These are phyloP conservation scores for Strix uralensis DNA, from an alignment of 2,113 vertebrate species.

Conservation along the genomic window DNA sequence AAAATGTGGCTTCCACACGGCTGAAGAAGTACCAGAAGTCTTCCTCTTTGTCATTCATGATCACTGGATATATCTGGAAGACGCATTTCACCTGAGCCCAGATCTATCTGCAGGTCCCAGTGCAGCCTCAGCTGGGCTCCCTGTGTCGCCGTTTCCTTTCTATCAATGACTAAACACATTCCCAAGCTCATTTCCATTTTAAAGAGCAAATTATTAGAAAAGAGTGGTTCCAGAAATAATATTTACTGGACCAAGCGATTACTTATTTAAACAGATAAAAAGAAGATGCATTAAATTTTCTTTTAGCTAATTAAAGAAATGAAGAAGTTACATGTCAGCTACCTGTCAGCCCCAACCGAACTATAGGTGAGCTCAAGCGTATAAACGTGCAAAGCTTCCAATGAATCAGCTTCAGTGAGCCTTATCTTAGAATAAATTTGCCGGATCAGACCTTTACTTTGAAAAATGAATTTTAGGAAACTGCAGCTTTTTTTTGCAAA, in stretches of 20 bases:
- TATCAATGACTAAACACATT: background rate
- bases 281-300: background rate
- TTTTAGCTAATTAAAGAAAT: background rate
- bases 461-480: background rate
- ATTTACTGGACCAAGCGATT: background rate
- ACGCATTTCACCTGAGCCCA: background rate
- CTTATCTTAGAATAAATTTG: background rate
- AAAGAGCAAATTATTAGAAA: background rate
- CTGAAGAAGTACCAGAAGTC: background rate
- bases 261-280: background rate
- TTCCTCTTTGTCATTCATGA: background rate
- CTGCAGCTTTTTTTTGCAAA: background rate
- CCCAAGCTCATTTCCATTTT: background rate
- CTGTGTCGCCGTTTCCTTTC: accelerated
- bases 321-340: background rate
- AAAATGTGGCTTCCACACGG: background rate
- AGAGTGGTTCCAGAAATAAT: background rate
- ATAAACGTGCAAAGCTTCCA: background rate
- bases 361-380: background rate
- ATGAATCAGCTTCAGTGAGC: background rate
- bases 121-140: background rate
- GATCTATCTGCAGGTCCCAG: background rate
- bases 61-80: background rate
- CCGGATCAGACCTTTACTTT: background rate
- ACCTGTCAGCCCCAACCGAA: background rate